These are phyloP conservation scores for Chrysina gloriosa DNA, from an alignment of 2,888 invertebrate species.

Conservation along the genomic window DNA sequence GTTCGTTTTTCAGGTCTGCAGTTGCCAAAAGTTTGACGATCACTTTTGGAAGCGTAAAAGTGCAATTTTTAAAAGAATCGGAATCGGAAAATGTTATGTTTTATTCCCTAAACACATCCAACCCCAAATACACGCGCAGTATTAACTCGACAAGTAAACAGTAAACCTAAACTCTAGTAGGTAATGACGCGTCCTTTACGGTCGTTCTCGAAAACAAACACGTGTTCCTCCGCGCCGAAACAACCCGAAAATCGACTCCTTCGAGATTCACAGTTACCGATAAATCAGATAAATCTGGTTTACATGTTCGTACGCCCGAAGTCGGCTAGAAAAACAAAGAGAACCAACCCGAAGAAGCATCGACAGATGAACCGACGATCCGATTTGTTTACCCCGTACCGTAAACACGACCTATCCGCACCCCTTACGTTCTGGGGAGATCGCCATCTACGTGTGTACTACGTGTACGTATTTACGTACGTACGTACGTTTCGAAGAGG, in stretches of 20 bases:
- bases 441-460: not conserved
- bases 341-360: conserved; percentile 10
- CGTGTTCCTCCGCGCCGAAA: not conserved
- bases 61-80: too few species aligned
- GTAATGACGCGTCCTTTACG: not conserved
- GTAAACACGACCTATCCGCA: not conserved
- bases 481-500: not conserved
- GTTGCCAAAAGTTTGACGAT: too few species aligned
- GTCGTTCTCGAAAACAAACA: conserved; percentile 7
- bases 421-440: too few species aligned
- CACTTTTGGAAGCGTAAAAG: too few species aligned
- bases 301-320: not conserved
- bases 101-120: too few species aligned
- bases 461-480: not conserved
- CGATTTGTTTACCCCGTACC: conserved; percentile 12
- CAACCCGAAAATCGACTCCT: conserved; percentile 12
- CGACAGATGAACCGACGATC: conserved; percentile 23
- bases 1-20: too few species aligned
- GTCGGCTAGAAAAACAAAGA: conserved; percentile 22
- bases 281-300: conserved; percentile 22
- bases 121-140: too few species aligned
- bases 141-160: too few species aligned
- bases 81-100: too few species aligned
- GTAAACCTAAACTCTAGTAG: not conserved
- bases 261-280: conserved; percentile 24